Evolutionary conservation across 2,113 vertebrate genomes (phyloP).

Genomic region (Ranitomeya variabilis): DNA sequence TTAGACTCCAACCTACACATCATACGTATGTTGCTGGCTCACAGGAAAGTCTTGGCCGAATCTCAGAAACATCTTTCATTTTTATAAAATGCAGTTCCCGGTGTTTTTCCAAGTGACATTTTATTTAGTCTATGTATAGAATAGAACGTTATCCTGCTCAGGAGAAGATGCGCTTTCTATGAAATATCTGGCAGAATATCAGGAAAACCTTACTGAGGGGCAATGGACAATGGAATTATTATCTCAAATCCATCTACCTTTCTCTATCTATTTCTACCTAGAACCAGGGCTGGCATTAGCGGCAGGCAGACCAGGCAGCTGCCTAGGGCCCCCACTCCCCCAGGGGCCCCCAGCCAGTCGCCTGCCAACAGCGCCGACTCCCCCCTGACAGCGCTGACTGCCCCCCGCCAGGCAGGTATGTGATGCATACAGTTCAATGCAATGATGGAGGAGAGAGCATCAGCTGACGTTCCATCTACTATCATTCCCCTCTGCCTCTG

Average conservation of each 20-base stretch:
- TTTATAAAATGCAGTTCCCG: slow-evolving; percentile 23
- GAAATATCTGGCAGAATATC: not conserved
- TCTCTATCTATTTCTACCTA: not conserved
- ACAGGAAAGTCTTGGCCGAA: not conserved
- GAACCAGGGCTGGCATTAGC: too few relatives aligned
- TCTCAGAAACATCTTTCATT: slow-evolving; percentile 13
- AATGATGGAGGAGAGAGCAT: too few relatives aligned
- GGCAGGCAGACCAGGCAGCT: too few relatives aligned
- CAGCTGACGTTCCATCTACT: too few relatives aligned
- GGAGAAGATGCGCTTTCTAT: not conserved
- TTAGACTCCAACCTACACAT: not conserved
- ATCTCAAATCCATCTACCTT: not conserved
- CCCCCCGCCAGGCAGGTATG: too few relatives aligned
- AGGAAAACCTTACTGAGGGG: not conserved
- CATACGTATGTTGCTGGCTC: slow-evolving; percentile 12
- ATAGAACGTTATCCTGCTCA: not conserved
- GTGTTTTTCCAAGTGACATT: slow-evolving; percentile 22
- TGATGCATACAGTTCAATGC: too few relatives aligned
- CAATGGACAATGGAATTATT: not conserved
- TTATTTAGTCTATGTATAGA: slow-evolving; percentile 45
- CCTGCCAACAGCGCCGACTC: too few relatives aligned
- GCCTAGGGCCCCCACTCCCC: too few relatives aligned
- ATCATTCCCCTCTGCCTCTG: too few relatives aligned
- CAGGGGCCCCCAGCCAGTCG: too few relatives aligned
- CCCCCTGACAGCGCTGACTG: too few relatives aligned